A percentile compares a stretch with the other conserved stretches of the same genome.
Conservation (phyloP, 1,140 invertebrate genomes). For the Drosophila lacteicornis region DNA sequence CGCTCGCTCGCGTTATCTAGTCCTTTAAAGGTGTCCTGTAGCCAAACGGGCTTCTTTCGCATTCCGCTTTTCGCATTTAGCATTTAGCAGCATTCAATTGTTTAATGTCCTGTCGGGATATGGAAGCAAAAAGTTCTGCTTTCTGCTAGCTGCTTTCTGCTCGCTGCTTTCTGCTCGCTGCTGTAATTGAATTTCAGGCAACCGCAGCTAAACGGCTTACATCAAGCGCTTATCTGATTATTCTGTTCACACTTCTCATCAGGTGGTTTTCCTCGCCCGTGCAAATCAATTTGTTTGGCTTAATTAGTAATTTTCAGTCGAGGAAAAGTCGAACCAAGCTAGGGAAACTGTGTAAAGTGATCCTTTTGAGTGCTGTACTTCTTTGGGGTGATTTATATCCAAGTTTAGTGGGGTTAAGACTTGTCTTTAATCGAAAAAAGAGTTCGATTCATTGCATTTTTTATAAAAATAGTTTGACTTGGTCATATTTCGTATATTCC, state of each 20-base stretch:
- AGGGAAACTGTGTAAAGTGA: neutral
- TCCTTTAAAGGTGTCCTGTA: conserved; percentile 44
- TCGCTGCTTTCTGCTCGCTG: neutral
- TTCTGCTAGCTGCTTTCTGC: neutral
- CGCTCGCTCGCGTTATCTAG: conserved; percentile 17
- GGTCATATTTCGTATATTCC: too few relatives aligned
- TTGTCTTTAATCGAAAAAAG: too few relatives aligned
- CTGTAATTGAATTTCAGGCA: conserved; percentile 2
- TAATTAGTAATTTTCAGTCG: conserved; percentile 6
- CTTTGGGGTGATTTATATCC: neutral
- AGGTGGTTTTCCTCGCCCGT: neutral
- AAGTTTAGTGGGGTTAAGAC: neutral
- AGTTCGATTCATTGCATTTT: too few relatives aligned
- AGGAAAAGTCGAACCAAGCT: neutral
- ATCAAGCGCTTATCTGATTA: neutral
- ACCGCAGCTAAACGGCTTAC: conserved; percentile 3
- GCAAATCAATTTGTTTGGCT: neutral
- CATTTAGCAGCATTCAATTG: conserved; percentile 59
- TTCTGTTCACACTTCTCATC: conserved; percentile 6
- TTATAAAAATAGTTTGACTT: too few relatives aligned
- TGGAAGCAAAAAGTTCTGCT: neutral
- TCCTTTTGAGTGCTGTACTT: neutral
- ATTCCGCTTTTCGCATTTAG: neutral
- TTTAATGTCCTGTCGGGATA: conserved; percentile 61
- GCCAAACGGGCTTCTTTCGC: conserved; percentile 26